Evolutionary conservation across 2,797 vertebrate genomes (phyloP).

Genomic region (Fistularia commersonii): DNA sequence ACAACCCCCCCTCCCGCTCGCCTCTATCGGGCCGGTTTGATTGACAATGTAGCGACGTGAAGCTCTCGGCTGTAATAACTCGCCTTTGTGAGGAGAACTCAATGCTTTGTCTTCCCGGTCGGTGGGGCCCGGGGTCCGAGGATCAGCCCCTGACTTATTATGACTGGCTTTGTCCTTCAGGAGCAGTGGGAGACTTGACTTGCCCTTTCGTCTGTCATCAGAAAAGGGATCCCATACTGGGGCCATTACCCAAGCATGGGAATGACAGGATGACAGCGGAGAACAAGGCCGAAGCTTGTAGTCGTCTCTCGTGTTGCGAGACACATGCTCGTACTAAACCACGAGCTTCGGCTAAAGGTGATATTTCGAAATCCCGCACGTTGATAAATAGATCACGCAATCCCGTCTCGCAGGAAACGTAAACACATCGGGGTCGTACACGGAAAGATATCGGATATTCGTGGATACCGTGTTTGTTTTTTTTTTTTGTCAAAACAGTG

Average conservation of each 20-base stretch:
- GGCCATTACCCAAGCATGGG: conserved; percentile 37
- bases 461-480: no score
- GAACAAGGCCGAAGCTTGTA: conserved; percentile 30
- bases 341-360: not conserved
- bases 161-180: conserved; percentile 69
- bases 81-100: conserved; percentile 59
- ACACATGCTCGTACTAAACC: not conserved
- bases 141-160: conserved; percentile 71
- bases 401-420: no score
- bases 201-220: conserved; percentile 64
- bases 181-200: conserved; percentile 68
- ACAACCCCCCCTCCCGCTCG: conserved; percentile 46
- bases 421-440: no score
- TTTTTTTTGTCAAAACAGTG: no score
- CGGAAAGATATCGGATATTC: no score
- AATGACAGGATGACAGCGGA: conserved; percentile 47
- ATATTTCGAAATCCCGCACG: no score
- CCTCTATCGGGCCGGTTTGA: conserved; percentile 60
- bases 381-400: no score
- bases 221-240: conserved; percentile 57
- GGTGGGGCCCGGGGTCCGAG: conserved; percentile 53
- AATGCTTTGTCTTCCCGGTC: conserved; percentile 64
- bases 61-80: conserved; percentile 71
- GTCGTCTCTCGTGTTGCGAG: conserved; percentile 14
- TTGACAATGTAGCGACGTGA: conserved; percentile 70